A percentile compares a stretch with the other conserved stretches of the same genome.
Evolutionary conservation across 2,888 invertebrate species (phyloP).

Genomic region (Sericinus montela): DNA sequence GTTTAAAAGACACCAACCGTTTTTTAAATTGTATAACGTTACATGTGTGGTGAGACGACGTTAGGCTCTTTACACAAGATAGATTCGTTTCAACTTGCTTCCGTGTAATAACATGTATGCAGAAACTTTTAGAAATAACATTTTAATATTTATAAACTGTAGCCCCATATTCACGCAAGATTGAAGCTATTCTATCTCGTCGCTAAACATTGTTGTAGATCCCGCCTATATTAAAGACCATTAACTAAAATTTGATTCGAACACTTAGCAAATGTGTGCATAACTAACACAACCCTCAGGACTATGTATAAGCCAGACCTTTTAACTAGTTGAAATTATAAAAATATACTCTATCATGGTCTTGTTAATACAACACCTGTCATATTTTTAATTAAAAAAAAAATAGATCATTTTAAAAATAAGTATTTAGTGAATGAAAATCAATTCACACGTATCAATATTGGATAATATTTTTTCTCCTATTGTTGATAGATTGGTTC

Average conservation of each 20-base stretch:
- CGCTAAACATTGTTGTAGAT: conserved; percentile 38
- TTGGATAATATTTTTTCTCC: neutral
- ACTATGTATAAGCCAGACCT: neutral
- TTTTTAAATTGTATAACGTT: conserved; percentile 54
- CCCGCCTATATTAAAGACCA: conserved; percentile 31
- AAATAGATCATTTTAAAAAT: conserved; percentile 2
- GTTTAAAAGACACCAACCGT: conserved; percentile 55
- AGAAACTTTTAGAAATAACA: neutral
- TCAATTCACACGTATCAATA: conserved; percentile 22
- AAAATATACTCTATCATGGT: neutral
- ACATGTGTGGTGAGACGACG: conserved; percentile 80
- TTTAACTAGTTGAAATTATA: conserved; percentile 3
- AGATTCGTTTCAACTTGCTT: conserved; percentile 50
- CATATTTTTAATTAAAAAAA: too few species aligned
- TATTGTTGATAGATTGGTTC: too few species aligned
- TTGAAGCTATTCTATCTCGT: conserved; percentile 52
- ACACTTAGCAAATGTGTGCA: conserved; percentile 1
- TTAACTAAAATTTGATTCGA: conserved; percentile 5
- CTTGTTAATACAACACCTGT: conserved; percentile 1
- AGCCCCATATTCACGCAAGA: conserved; percentile 33
- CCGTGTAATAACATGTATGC: conserved; percentile 6
- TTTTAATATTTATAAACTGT: conserved; percentile 9
- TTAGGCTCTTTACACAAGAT: conserved; percentile 55
- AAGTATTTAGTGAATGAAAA: conserved; percentile 16
- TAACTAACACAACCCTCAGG: conserved; percentile 2